Evolutionary conservation across 2,797 vertebrate genomes (phyloP).

Genomic region (Pachyuromys duprasi): DNA sequence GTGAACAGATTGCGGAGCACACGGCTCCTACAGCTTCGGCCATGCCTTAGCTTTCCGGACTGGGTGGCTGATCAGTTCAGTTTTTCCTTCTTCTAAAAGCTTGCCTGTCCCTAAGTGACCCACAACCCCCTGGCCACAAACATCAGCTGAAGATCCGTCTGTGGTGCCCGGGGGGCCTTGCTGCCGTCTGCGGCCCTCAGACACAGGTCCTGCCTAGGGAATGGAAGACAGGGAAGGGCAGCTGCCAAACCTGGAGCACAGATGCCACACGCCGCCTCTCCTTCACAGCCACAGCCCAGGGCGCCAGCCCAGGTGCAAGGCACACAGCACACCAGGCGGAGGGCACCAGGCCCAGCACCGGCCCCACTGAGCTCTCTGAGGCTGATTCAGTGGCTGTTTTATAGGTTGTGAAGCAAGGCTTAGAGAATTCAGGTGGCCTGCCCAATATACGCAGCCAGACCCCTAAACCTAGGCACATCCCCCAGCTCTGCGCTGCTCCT

Average conservation of each 20-base stretch:
- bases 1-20: rapidly evolving
- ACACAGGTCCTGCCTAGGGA: neutral
- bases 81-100: neutral
- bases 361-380: neutral
- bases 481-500: no score
- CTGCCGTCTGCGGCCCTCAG: neutral
- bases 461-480: neutral
- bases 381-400: neutral
- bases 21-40: rapidly evolving
- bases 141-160: neutral
- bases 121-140: neutral
- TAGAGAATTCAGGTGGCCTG: neutral
- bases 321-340: neutral
- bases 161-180: rapidly evolving
- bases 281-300: rapidly evolving
- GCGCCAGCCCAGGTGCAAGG: neutral
- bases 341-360: neutral
- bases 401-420: neutral
- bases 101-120: neutral
- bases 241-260: neutral
- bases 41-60: neutral
- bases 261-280: neutral
- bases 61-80: neutral
- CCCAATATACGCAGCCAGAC: neutral
- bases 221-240: no score